Evolutionary conservation across 2,888 invertebrate species (phyloP).

Genomic region (Diaprepes abbreviatus): DNA sequence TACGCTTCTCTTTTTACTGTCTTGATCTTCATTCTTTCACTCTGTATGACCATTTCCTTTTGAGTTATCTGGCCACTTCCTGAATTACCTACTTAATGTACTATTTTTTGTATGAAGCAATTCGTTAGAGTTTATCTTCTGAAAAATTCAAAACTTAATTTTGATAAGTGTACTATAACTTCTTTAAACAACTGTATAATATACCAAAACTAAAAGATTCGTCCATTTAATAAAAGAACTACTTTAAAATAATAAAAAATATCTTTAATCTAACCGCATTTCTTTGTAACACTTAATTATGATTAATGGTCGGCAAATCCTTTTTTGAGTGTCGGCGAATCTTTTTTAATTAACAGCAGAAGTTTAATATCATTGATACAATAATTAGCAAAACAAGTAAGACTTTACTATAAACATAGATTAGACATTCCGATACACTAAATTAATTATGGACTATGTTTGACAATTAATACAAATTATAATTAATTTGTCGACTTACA

Average conservation of each 20-base stretch:
- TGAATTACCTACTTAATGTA: too few relatives aligned
- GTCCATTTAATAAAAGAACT: neutral
- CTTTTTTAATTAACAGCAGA: neutral
- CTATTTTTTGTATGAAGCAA: too few relatives aligned
- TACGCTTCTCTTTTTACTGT: too few relatives aligned
- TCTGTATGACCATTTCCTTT: too few relatives aligned
- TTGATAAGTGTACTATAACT: too few relatives aligned
- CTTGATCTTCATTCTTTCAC: too few relatives aligned
- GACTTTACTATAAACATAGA: neutral
- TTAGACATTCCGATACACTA: neutral
- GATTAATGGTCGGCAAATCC: constrained; percentile 1
- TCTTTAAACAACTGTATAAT: too few relatives aligned
- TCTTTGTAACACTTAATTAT: neutral
- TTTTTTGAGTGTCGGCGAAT: neutral
- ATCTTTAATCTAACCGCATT: neutral
- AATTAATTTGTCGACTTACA: constrained; percentile 8
- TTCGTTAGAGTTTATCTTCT: too few relatives aligned
- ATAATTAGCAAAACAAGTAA: neutral
- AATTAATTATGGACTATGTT: neutral
- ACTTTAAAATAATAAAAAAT: neutral
- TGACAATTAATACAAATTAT: neutral
- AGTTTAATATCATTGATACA: neutral
- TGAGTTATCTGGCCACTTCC: too few relatives aligned
- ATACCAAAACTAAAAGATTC: neutral
- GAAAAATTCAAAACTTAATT: too few relatives aligned